phyloP scores from a whole-genome alignment of 2,797 vertebrate genomes.

The Zenarchopterus dispar region DNA sequence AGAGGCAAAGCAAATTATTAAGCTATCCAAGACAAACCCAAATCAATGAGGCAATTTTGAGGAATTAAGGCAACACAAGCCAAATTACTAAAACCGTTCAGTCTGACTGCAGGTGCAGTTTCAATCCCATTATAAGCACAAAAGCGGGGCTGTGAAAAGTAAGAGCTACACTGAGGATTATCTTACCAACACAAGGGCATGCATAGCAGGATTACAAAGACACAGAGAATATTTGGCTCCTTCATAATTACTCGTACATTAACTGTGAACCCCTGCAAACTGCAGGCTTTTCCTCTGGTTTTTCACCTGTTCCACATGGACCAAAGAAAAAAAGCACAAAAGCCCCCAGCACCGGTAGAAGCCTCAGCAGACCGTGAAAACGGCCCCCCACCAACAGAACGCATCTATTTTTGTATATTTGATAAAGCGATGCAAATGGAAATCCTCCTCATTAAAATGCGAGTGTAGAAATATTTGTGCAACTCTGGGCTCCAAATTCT shows the following conservation, averaged over 20 bases:
- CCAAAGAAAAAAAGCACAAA: slow-evolving; percentile 17
- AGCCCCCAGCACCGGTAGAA: slow-evolving; percentile 26
- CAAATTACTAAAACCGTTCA: slow-evolving; percentile 28
- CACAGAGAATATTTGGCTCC: slow-evolving; percentile 15
- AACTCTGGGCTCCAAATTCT: slow-evolving; percentile 21
- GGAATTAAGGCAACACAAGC: slow-evolving; percentile 19
- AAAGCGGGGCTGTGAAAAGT: slow-evolving; percentile 23
- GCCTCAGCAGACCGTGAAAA: slow-evolving; percentile 22
- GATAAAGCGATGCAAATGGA: slow-evolving; percentile 64
- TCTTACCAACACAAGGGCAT: slow-evolving; percentile 1
- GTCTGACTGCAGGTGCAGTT: slow-evolving; percentile 56
- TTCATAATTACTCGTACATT: slow-evolving; percentile 12
- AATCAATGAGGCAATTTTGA: slow-evolving; percentile 27
- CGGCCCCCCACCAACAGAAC: slow-evolving; percentile 26
- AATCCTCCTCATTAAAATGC: slow-evolving; percentile 77
- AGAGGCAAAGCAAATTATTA: slow-evolving; percentile 39
- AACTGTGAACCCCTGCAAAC: background rate
- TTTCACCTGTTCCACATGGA: slow-evolving; percentile 33
- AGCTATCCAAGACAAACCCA: slow-evolving; percentile 15
- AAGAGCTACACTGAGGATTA: slow-evolving; percentile 35
- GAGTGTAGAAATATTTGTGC: slow-evolving; percentile 44
- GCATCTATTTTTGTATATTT: slow-evolving; percentile 65
- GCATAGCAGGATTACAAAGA: slow-evolving; percentile 27
- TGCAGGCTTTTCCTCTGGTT: slow-evolving; percentile 2
- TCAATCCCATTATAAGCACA: slow-evolving; percentile 47